Evolutionary conservation across 2,888 invertebrate species (phyloP), one percentile per base, ranked within the genome.

Genomic region (Synanthedon myopaeformis): DNA sequence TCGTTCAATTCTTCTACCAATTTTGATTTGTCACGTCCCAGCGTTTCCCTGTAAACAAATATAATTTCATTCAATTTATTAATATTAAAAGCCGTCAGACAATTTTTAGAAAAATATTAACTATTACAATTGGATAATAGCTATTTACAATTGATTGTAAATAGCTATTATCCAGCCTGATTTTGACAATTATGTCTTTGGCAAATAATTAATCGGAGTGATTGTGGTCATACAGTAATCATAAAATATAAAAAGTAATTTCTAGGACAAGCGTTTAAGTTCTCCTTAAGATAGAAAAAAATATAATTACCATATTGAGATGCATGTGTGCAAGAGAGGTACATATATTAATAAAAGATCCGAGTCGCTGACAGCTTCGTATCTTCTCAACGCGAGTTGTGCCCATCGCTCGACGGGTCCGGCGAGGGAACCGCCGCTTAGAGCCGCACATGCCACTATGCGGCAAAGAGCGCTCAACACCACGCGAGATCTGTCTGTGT

Each of bases 321-420:
- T 89, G 64, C 92, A 92, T 4, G 91, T 88, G 62, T 92, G 90
- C 55, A 93, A 62, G 51, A 93, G 74, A 1, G 93, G 93, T 63
- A 92, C 82, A 66, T 93, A 93, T 42, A 93, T 85, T 50, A 90
- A 86, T 53, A 93, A 74, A 48, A 93, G 74, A 66, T 93, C 93
- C 12, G 90, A 90, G 71, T 93, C 93, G 65, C 92, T 91, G 59
- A 93, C 90, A 2, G 90, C 92, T 59, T 93, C 92, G 61, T 91
- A 93, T 52, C 93, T 87, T 63, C 89, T 89, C n/a, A 93, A 72
- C 0, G 93, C 92, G 4, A 93, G 77, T 56, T 90, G 90, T 0
- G 92, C 92, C 91, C 92, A 93, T 57, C 90, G 88, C 62, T 92
- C 90, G 2, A 91, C 90, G 0, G 89, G 88, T 0, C 88, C 89